Base-by-base conservation (phyloP, 2,888 invertebrate species). In the Cordylochernes scorpioides region DNA sequence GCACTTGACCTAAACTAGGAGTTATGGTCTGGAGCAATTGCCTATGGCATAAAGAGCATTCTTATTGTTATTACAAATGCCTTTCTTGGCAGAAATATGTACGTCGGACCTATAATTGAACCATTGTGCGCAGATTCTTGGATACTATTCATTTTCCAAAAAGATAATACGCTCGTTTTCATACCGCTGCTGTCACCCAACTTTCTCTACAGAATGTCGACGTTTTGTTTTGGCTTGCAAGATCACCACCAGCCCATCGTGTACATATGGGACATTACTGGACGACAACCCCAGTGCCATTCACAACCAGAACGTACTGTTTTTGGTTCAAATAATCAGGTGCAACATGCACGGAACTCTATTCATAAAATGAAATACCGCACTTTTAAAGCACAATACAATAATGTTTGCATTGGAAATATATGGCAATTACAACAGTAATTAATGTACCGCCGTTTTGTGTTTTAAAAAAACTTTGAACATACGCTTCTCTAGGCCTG, bases 291-390 rank as follows among this genome's bases (percentile, higher is more conserved):
- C 27, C 27, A 27, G 17, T 19, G 17, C 3, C 27, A 27, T 27
- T 19, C 27, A 17, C 13, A 27, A 27, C 17, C 27, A 27, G 21
- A 5, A 27, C 4, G 8, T 13, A 27, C 16, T 2, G 27, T 27
- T 27, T 10, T 10, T 27, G 17, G 15, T 27, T 27, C 18, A 7
- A 27, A 10, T 27, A 5, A 18, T n/a, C 4, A 27, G 12, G 17
- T 27, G 27, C 27, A 27, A 3, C 27, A 27, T 5, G 27, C 5
- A 27, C 18, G 17, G 27, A 27, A 27, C 17, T 3, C 27, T 19
- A 27, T 3, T 2, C 5, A 17, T 10, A 27, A 27, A 17, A 27
- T 4, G 17, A 27, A n/a, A 5, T 19, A 27, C 8, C 17, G 27
- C 17, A 17, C 27, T 13, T 17, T 10, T 17, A 27, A 10, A 19